A percentile compares a stretch with the other conserved stretches of the same genome.
These are phyloP conservation scores for Champsocephalus esox DNA, from an alignment of 2,797 vertebrate genomes.

Conservation along the genomic window DNA sequence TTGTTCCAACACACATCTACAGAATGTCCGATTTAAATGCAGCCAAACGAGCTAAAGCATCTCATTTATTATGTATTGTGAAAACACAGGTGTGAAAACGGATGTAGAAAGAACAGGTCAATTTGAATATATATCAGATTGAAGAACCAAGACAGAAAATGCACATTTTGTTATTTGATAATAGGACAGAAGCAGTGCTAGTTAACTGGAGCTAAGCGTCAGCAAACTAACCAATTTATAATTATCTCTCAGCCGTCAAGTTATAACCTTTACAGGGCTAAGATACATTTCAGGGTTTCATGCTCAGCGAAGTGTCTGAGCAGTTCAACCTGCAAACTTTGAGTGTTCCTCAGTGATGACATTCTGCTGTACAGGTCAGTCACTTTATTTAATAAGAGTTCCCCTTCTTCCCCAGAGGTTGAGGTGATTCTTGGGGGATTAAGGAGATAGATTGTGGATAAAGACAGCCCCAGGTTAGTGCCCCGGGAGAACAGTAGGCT, in stretches of 20 bases:
- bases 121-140: conserved; percentile 5
- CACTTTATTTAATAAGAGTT: conserved; percentile 67
- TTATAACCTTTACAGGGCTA: conserved; percentile 1
- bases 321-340: conserved; percentile 22
- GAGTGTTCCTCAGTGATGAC: conserved; percentile 40
- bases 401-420: conserved; percentile 39
- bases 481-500: conserved; percentile 22
- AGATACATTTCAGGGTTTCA: conserved; percentile 25
- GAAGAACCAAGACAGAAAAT: background rate
- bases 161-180: background rate
- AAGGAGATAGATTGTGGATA: conserved; percentile 67
- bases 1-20: background rate
- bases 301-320: background rate
- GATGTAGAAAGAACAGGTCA: conserved; percentile 13
- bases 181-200: background rate
- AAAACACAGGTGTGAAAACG: conserved; percentile 10
- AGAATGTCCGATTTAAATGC: conserved; percentile 40
- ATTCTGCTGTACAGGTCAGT: conserved; percentile 46
- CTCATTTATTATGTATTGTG: conserved; percentile 25
- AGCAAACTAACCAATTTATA: background rate
- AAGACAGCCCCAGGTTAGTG: conserved; percentile 49
- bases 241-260: background rate
- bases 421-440: conserved; percentile 68
- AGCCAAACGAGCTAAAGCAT: background rate
- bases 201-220: background rate